A percentile compares a stretch with the other conserved stretches of the same genome.
Conservation (phyloP, 2,797 vertebrate genomes). For the Eidolon dupreanum region DNA sequence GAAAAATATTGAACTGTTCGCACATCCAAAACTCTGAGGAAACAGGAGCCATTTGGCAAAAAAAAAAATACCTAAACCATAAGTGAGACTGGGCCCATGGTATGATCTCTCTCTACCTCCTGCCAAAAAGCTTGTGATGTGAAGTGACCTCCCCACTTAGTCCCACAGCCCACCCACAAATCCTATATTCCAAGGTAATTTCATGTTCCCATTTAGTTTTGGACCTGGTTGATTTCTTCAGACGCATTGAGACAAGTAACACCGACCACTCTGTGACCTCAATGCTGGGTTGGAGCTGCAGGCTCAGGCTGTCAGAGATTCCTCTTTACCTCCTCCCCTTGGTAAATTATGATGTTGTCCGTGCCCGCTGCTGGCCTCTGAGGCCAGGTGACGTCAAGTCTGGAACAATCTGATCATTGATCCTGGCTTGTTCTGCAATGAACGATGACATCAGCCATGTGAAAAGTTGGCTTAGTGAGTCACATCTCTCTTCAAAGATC, state of each 20-base stretch:
- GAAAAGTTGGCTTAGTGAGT: slow-evolving; percentile 5
- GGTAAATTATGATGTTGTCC: background rate
- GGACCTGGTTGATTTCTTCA: background rate
- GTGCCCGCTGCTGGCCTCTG: background rate
- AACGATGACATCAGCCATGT: background rate
- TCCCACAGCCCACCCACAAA: slow-evolving; percentile 48
- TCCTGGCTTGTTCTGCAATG: background rate
- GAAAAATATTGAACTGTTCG: background rate
- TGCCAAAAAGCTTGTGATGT: background rate
- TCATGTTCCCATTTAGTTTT: slow-evolving; percentile 30
- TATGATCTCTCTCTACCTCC: background rate
- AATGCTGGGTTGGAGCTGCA: background rate
- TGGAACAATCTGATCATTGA: slow-evolving; percentile 12
- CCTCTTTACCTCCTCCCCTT: rapidly evolving
- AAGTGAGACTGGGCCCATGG: background rate
- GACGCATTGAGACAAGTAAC: background rate
- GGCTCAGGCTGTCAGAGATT: background rate
- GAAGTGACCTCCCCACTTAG: background rate
- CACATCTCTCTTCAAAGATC: background rate
- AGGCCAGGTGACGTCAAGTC: background rate
- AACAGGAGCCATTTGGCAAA: slow-evolving; percentile 52
- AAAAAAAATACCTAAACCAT: background rate
- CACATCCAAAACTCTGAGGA: background rate
- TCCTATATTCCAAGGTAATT: background rate
- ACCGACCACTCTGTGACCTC: background rate